Base-by-base conservation (phyloP, 2,113 vertebrate genomes). In the Clarias macrocephalus region DNA sequence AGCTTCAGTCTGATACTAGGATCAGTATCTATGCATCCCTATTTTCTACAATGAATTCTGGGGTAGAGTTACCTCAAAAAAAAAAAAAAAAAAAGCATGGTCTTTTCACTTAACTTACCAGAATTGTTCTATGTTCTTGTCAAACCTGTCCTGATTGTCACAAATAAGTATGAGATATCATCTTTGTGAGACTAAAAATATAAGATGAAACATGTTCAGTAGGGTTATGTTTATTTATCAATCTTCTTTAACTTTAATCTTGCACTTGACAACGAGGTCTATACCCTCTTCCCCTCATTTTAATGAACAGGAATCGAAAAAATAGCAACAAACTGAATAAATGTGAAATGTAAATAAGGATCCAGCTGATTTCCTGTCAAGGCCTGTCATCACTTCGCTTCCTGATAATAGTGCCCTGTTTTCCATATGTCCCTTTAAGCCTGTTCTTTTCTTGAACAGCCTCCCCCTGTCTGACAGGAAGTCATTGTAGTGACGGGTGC, bases 311-410 rank as follows among this genome's bases (percentile, higher is more conserved):
- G 65, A 70, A 48, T 30, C 18, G 65, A 7, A 75, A 80, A 75
- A 86, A 81, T 59, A 87, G 25, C 76, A 80, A 57, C 70, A 68
- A 84, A 68, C 83, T 87, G 85, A 89, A 87, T 84, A 87, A 84
- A 81, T 66, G 68, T 59, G n/a, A 28, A 81, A 89, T 85, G 81
- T 85, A 87, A 89, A 89, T 66, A 18, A 82, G 85, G 25, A 85
- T 89, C 68, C 59, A 76, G 76, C 75, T 89, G 88, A 86, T 89
- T 82, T 84, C 73, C 85, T 87, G 88, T 85, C 82, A 81, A 56
- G 3, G 42, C 33, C 30, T 70, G 76, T 80, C 72, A 80, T 81
- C 82, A 60, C 85, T 85, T 62, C 59, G 33, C 77, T 65, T 60
- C 72, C 37, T 89, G 65, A 84, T 89, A 75, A 85, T 59, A 85